Evolutionary conservation across 2,797 vertebrate species (phyloP), one percentile per base, ranked within the genome.

Genomic region (Huso huso): DNA sequence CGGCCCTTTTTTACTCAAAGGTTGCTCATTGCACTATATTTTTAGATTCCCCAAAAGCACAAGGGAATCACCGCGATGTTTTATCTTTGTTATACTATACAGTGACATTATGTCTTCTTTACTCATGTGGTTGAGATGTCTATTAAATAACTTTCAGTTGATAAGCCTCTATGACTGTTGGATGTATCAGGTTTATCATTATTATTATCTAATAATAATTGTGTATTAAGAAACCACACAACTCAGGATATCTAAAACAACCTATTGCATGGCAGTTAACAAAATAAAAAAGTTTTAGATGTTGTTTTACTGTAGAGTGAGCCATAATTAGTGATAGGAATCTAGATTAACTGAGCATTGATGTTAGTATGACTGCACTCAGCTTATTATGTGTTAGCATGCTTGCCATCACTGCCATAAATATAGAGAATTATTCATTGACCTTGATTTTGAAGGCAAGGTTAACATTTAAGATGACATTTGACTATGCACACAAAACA

Each of bases 381-480:
- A n/a, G 61, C 61, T 62, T 61, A n/a, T 61, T 62, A 62, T 62
- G 13, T 62, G 61, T 10, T 62, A 18, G 15, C 18, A 15, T 10
- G 10, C 61, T 37, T 62, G 18, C 10, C 13, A 37, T 13, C 15
- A 23, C 15, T 15, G 61, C 48, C 61, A 62, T 62, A 48, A 62
- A 62, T 10, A 9, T 48, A 62, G 9, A 6, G 18, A 62, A 62
- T 62, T 62, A 62, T 23, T 62, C 18, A 37, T 62, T 62, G 18
- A 37, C 61, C 61, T 62, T 62, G 61, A 62, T 62, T 37, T 18
- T 48, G 61, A 62, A 62, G 18, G 61, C 53, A 7, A 62, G 61
- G 61, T 62, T 62, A 62, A 37, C 18, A 62, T 62, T 62, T 62
- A 62, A 37, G 61, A 62, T 62, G 61, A 18, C 8, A 62, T 62